Evolutionary conservation across 2,113 vertebrate genomes (phyloP), one percentile per base, ranked within the genome.

Genomic region (Lonchura striata): DNA sequence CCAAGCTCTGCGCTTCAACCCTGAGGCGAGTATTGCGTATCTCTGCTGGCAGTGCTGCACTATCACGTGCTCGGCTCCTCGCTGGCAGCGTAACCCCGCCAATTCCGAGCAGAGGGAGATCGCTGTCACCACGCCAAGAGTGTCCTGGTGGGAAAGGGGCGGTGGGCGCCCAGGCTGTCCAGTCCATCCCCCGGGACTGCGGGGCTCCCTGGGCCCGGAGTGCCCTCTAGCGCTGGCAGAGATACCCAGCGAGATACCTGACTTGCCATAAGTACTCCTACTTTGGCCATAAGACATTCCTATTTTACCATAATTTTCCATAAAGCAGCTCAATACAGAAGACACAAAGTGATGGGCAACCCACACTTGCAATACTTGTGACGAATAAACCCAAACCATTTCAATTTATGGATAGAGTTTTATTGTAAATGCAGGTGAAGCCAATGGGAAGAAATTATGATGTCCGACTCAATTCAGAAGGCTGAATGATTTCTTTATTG

Each of bases 161-260:
- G 11, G 2, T 5, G 61, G 44, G 47, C 2, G 13, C 52, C 44
- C 24, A 1, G n/a, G 14, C 50, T 5, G 42, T 3, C 46, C 56
- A 4, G 42, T 3, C 46, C 56, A 4, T 4, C 76, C 3, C 11
- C 31, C 12, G 76, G 68, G 11, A 2, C 0, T 2, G 11, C 7
- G 2, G 23, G 25, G 52, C 20, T 54, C 1, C 12, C 77, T 17
- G 5, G 15, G 95, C 25, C 76, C 92, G 47, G 60, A 74, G 92
- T 60, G 94, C 96, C 94, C 95, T 96, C 97, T 96, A 93, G 96
- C 14, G 95, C 86, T 35, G 53, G 2, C 35, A 30, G 44, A 57
- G 10, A 22, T 20, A 44, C 50, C 20, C 60, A 4, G 1, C 33
- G 14, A 42, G 41, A 41, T 41, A 41, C 41, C 12, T 41, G 41